phyloP scores from a whole-genome alignment of 1,140 invertebrate genomes.

The Myzus persicae region DNA sequence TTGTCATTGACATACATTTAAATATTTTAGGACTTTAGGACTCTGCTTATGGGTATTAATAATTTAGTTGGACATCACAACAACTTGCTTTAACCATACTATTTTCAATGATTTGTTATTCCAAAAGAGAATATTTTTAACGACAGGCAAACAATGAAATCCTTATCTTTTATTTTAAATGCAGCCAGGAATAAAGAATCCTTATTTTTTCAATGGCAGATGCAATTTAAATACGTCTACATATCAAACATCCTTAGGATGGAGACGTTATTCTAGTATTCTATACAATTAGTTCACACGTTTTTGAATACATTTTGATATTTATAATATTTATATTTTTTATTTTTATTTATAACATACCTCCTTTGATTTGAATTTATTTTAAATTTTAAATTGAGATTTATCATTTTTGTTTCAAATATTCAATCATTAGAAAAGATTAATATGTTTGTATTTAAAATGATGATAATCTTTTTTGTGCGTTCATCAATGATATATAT shows the following conservation, averaged over 20 bases:
- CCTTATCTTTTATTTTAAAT: neutral
- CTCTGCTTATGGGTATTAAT: neutral
- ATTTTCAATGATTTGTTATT: neutral
- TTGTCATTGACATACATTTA: constrained; percentile 48
- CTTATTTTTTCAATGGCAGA: neutral
- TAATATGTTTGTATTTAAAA: no score
- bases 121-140: constrained; percentile 35
- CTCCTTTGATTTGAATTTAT: no score
- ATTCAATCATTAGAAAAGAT: neutral
- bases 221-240: neutral
- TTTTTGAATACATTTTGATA: neutral
- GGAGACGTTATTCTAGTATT: neutral
- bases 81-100: no score
- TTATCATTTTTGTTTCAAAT: neutral
- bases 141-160: neutral
- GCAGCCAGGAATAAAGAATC: neutral
- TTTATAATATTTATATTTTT: no score
- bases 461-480: neutral
- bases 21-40: neutral
- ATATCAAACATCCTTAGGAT: neutral
- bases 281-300: neutral
- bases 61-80: neutral
- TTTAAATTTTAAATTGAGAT: neutral
- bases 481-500: neutral
- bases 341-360: no score